Evolutionary conservation across 2,797 vertebrate species (phyloP).

Genomic region (Sylvia borin): DNA sequence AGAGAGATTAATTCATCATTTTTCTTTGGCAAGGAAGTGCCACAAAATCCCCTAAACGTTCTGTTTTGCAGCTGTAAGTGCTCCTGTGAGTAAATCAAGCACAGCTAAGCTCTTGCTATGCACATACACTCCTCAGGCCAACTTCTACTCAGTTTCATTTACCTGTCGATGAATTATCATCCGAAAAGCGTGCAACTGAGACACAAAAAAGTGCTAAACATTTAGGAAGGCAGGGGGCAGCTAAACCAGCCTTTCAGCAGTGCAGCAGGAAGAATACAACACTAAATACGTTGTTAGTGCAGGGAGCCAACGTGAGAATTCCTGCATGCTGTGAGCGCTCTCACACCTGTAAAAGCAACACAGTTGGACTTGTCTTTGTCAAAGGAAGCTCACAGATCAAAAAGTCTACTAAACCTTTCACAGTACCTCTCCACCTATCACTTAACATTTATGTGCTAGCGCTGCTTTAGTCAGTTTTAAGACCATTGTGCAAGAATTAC

Average conservation of each 20-base stretch:
- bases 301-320: not conserved
- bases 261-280: not conserved
- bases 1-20: not conserved
- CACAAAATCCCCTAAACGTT: not conserved
- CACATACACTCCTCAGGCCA: not conserved
- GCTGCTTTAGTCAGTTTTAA: not conserved
- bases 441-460: not conserved
- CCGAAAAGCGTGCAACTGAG: not conserved
- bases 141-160: not conserved
- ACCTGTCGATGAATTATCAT: not conserved
- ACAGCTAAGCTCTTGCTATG: not conserved
- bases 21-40: not conserved
- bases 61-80: not conserved
- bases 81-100: not conserved
- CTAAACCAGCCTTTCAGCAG: not conserved
- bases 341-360: not conserved
- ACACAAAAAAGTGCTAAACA: not conserved
- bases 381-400: not conserved
- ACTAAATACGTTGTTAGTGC: not conserved
- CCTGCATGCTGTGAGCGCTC: not conserved
- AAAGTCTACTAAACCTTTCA: not conserved
- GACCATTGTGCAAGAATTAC: slow-evolving; percentile 21
- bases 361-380: not conserved
- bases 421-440: not conserved
- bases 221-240: not conserved